Percentiles rank a stretch among this genome's conserved stretches.
Evolutionary conservation across 2,888 invertebrate genomes (phyloP).

Genomic region (Ectobius pallidus): DNA sequence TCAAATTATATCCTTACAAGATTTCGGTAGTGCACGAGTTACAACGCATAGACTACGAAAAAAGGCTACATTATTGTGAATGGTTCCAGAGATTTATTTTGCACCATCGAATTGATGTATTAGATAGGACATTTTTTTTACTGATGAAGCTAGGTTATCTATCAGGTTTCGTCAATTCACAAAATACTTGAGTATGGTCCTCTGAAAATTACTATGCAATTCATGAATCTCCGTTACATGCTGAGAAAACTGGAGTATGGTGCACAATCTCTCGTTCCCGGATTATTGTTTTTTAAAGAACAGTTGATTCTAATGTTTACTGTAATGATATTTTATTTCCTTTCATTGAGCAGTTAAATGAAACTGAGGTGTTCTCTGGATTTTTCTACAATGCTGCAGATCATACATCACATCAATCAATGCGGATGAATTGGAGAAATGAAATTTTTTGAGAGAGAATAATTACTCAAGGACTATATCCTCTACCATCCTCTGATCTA

Average conservation of each 20-base stretch:
- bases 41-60: background rate
- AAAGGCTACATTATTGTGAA: background rate
- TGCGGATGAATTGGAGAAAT: background rate
- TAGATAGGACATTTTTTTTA: background rate
- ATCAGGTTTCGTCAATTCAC: background rate
- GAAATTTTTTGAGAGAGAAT: background rate
- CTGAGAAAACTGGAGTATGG: background rate
- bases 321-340: background rate
- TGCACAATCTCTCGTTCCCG: background rate
- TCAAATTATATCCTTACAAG: too few relatives aligned
- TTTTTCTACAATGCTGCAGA: background rate
- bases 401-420: too few relatives aligned
- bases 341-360: too few relatives aligned
- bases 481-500: too few relatives aligned
- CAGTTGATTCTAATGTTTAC: background rate
- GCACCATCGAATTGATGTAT: background rate
- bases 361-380: background rate
- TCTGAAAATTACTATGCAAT: background rate
- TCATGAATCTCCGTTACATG: background rate
- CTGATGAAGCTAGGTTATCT: background rate
- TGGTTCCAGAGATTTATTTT: background rate
- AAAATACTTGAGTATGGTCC: background rate
- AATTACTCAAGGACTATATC: too few relatives aligned
- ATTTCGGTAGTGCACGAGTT: background rate
- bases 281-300: background rate